Evolutionary conservation across 1,140 invertebrate species (phyloP), one percentile per base, ranked within the genome.

Genomic region (Meloidogyne floridensis): DNA sequence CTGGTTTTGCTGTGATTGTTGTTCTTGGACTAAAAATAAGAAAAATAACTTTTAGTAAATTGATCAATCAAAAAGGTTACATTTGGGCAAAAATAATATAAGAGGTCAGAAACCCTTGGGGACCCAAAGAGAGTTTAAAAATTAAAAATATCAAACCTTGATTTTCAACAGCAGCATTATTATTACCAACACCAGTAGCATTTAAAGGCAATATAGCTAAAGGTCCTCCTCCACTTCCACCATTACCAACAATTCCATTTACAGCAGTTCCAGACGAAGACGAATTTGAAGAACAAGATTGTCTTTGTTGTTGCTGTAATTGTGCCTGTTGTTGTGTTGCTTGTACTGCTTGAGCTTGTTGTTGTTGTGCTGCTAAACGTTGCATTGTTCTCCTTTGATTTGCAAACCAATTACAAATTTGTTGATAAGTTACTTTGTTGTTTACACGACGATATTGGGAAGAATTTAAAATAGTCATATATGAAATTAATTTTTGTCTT

Each of bases 391-490:
- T 32, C 3, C 88, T 77, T 53, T 87, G 83, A 73, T 90, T 90
- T 4, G 83, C 80, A 76, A 89, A 79, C 88, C 88, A 89, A 80
- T 89, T 89, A 80, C 87, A 89, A 32, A 89, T 88, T 82, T 89
- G 88, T 74, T 86, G 80, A 80, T 81, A 72, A 43, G 69, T 87
- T 47, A 89, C 87, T 81, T 89, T 89, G 51, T 84, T 72, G 74
- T 89, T 83, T 11, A 73, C 81, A 56, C 83, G 81, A n/a, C 88
- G 80, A 76, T 85, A 90, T 8, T 69, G 51, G 13, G 81, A 80
- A 20, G 69, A 51, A 77, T 89, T 89, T 11, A 89, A 79, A n/a
- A 84, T 80, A 59, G 83, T 88, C 85, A 90, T 83, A 70, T 89
- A 88, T n/a, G 81, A 76, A 20, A 83, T 77, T 42, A 89, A 70